phyloP scores from a whole-genome alignment of 2,113 vertebrate genomes.

The Atlantisia rogersi region DNA sequence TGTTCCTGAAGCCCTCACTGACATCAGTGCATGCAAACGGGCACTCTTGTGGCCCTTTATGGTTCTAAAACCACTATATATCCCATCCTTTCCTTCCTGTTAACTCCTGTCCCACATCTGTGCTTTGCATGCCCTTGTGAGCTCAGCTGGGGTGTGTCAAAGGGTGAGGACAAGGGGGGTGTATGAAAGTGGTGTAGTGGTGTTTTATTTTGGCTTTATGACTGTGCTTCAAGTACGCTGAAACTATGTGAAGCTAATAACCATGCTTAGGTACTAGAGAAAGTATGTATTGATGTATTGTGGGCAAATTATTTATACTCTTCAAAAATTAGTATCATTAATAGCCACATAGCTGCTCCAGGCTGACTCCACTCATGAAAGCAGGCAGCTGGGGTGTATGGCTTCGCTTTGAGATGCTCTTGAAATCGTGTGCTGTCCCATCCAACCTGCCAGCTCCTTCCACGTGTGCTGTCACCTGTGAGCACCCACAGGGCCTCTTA shows the following conservation, averaged over 20 bases:
- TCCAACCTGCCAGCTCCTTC: background rate
- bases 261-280: background rate
- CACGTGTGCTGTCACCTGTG: background rate
- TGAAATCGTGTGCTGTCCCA: background rate
- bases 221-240: background rate
- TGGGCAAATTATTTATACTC: constrained; percentile 45
- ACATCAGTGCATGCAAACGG: constrained; percentile 17
- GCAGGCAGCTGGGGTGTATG: background rate
- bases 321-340: constrained; percentile 14
- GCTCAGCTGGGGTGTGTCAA: constrained; percentile 15
- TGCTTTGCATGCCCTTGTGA: constrained; percentile 32
- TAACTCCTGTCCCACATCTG: background rate
- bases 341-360: background rate
- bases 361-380: background rate
- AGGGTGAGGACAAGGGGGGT: background rate
- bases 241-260: constrained; percentile 31
- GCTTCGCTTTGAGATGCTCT: background rate
- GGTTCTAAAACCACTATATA: background rate
- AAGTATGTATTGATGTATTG: constrained; percentile 6
- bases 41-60: background rate
- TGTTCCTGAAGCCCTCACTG: background rate
- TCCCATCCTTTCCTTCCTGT: background rate
- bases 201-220: constrained; percentile 22
- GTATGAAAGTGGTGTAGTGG: background rate
- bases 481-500: background rate